phyloP scores from a whole-genome alignment of 2,888 invertebrate genomes.

The Frankliniella fusca region DNA sequence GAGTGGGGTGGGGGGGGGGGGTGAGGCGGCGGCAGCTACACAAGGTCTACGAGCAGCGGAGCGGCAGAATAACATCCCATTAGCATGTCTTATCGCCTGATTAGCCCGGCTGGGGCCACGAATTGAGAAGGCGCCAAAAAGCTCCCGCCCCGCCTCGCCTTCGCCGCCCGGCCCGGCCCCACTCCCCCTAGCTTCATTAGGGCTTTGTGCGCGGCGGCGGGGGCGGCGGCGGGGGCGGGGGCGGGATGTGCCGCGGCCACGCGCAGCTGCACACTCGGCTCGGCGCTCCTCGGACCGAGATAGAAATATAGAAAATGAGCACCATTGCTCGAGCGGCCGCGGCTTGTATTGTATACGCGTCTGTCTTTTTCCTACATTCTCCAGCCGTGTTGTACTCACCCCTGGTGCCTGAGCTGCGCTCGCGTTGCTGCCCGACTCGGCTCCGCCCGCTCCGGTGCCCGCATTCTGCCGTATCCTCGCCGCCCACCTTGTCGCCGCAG shows the following conservation, averaged over 20 bases:
- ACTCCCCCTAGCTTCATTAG: not conserved
- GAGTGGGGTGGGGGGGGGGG: not conserved
- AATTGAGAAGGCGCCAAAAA: not conserved
- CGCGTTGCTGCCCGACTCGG: too few species aligned
- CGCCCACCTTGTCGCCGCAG: too few species aligned
- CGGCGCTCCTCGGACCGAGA: too few species aligned
- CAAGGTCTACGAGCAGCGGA: too few species aligned
- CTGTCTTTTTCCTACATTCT: not conserved
- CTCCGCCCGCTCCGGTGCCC: too few species aligned
- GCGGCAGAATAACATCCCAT: not conserved
- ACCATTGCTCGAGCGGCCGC: not conserved
- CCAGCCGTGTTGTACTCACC: not conserved
- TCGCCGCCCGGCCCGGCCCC: not conserved
- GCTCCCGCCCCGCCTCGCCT: not conserved
- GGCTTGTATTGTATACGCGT: not conserved
- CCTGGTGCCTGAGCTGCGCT: too few species aligned
- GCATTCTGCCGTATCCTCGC: too few species aligned
- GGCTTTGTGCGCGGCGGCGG: not conserved
- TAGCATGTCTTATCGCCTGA: slow-evolving; percentile 1
- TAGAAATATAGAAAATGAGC: not conserved
- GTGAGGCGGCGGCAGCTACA: not conserved
- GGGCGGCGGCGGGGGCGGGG: not conserved
- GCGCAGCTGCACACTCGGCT: too few species aligned
- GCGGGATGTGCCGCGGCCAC: not conserved
- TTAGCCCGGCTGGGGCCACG: not conserved